Percentiles rank a stretch among this genome's conserved stretches.
These are phyloP conservation scores for Epinephelus fuscoguttatus DNA, from an alignment of 2,113 vertebrate species.

Conservation along the genomic window DNA sequence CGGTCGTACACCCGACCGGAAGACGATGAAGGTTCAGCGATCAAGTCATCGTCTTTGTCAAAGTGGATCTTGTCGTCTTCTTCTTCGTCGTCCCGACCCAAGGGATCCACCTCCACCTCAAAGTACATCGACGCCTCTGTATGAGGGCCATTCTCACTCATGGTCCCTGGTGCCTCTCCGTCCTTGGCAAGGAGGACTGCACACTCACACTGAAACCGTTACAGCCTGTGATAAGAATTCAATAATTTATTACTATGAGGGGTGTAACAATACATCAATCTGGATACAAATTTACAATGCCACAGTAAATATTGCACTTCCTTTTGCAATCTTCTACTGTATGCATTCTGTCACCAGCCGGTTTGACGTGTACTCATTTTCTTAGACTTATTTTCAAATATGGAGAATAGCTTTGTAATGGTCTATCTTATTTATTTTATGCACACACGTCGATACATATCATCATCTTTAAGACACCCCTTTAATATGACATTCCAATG, in stretches of 20 bases:
- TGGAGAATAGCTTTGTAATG: no score
- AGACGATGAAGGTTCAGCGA: conserved; percentile 89
- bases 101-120: conserved; percentile 86
- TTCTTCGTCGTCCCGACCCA: conserved; percentile 83
- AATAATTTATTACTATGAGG: not conserved
- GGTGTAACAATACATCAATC: no score
- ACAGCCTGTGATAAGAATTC: conserved; percentile 43
- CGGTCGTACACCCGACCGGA: conserved; percentile 93
- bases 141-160: conserved; percentile 95
- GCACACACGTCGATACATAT: no score
- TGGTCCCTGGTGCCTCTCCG: conserved; percentile 85
- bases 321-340: no score
- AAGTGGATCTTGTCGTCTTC: conserved; percentile 89
- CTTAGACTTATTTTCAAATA: no score
- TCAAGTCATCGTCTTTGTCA: conserved; percentile 87
- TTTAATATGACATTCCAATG: no score
- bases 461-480: no score
- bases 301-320: no score
- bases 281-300: no score
- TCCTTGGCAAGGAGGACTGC: conserved; percentile 67
- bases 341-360: no score
- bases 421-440: no score
- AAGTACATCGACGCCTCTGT: conserved; percentile 87
- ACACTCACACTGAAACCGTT: conserved; percentile 35
- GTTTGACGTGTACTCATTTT: no score